A percentile compares a stretch with the other conserved stretches of the same genome.
phyloP scores from a whole-genome alignment of 1,140 invertebrate species.

The Listronotus bonariensis region DNA sequence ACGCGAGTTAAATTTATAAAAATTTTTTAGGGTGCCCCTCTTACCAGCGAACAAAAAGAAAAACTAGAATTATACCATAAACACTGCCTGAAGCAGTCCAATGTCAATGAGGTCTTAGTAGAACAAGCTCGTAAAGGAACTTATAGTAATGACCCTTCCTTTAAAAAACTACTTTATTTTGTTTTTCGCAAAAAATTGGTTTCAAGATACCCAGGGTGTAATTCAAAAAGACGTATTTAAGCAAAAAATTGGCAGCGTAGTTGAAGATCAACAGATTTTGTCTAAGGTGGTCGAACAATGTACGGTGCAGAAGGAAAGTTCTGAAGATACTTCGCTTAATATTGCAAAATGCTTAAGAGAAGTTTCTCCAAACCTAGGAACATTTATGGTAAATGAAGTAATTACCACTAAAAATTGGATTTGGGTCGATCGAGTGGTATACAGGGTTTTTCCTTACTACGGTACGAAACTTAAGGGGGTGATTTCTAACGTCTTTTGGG shows the following conservation, averaged over 20 bases:
- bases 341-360: conserved; percentile 32
- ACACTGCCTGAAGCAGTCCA: conserved; percentile 56
- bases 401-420: too few species aligned
- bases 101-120: conserved; percentile 52
- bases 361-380: conserved; percentile 16
- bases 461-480: too few species aligned
- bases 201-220: conserved; percentile 53
- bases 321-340: conserved; percentile 38
- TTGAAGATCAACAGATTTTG: conserved; percentile 47
- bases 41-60: conserved; percentile 60
- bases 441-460: too few species aligned
- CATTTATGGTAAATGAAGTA: conserved; percentile 29
- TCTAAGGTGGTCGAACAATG: conserved; percentile 37
- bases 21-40: conserved; percentile 16
- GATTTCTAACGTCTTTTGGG: too few species aligned
- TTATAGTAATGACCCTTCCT: conserved; percentile 53
- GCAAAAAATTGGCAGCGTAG: conserved; percentile 51
- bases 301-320: conserved; percentile 25
- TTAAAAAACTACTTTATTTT: conserved; percentile 57
- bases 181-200: conserved; percentile 57
- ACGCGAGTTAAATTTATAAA: too few species aligned
- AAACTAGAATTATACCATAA: conserved; percentile 57
- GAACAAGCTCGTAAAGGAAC: conserved; percentile 54
- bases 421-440: too few species aligned
- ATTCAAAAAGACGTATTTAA: conserved; percentile 54